phyloP scores from a whole-genome alignment of 2,797 vertebrate genomes.

The Balearica regulorum region DNA sequence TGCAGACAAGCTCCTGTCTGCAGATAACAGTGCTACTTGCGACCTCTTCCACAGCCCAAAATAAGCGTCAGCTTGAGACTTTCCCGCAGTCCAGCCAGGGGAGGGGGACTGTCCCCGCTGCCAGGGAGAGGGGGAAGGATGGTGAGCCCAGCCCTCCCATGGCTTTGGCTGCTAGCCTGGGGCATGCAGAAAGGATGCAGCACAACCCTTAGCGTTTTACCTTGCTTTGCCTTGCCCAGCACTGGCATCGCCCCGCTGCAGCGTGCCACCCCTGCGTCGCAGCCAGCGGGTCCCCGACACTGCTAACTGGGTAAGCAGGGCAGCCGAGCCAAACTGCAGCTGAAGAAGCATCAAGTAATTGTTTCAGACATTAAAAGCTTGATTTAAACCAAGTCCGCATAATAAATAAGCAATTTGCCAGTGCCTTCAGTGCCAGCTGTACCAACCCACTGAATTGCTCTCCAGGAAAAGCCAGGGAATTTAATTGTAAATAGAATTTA shows the following conservation, averaged over 20 bases:
- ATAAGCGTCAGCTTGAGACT: background rate
- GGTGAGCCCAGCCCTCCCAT: background rate
- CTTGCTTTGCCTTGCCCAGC: background rate
- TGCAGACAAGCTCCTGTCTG: background rate
- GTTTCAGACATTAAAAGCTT: background rate
- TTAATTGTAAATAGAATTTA: background rate
- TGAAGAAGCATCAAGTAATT: background rate
- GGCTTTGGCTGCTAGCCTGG: background rate
- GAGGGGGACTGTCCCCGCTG: background rate
- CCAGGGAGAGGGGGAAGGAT: background rate
- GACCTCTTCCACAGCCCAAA: background rate
- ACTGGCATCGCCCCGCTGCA: accelerated
- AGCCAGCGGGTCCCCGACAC: background rate
- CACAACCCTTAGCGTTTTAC: accelerated
- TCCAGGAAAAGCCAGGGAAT: background rate
- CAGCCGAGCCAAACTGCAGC: background rate
- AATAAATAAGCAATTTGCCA: background rate
- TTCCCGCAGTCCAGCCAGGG: background rate
- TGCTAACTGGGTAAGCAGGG: background rate
- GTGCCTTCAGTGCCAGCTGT: background rate
- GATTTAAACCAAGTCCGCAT: background rate
- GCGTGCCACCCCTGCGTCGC: background rate
- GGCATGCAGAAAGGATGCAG: background rate
- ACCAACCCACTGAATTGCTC: background rate
- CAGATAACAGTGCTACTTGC: background rate